A percentile compares a stretch with the other conserved stretches of the same genome.
Conservation (phyloP, 2,113 vertebrate genomes). For the Brevimyrus niger region DNA sequence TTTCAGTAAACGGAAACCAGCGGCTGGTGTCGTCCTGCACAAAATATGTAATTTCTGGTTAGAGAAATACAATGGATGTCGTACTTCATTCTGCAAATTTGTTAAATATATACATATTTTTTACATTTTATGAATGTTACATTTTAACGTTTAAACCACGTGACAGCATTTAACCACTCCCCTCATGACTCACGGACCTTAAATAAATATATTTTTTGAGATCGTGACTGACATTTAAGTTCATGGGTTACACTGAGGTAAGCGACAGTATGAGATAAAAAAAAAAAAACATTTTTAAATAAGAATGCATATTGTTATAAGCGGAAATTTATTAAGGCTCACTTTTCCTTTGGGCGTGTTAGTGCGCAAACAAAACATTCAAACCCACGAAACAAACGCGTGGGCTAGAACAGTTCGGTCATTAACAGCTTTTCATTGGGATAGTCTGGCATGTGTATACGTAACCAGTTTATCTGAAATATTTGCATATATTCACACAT, state of each 20-base stretch:
- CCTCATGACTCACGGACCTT: constrained; percentile 3
- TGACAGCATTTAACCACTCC: not conserved
- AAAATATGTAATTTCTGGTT: not conserved
- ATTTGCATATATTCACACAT: not conserved
- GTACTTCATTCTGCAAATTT: not conserved
- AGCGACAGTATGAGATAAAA: not conserved
- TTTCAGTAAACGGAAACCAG: not conserved
- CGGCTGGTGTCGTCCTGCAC: not conserved
- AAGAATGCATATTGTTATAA: not conserved
- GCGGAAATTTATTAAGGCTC: not conserved
- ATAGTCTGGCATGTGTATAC: not conserved
- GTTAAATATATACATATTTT: not conserved
- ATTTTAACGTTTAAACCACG: not conserved
- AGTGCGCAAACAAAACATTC: not conserved
- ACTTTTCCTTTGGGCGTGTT: not conserved
- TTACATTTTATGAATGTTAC: not conserved
- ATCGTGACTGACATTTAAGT: constrained; percentile 13
- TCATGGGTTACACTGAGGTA: not conserved
- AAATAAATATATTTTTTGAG: not conserved
- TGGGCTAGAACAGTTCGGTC: not conserved
- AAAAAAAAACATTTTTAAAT: not conserved
- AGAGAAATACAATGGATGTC: not conserved
- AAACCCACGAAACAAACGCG: not conserved
- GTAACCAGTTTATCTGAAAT: not conserved
- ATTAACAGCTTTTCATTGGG: not conserved